phyloP scores from a whole-genome alignment of 37 sponge, comb jelly and placozoan genomes.

The Beroe forskalii region DNA sequence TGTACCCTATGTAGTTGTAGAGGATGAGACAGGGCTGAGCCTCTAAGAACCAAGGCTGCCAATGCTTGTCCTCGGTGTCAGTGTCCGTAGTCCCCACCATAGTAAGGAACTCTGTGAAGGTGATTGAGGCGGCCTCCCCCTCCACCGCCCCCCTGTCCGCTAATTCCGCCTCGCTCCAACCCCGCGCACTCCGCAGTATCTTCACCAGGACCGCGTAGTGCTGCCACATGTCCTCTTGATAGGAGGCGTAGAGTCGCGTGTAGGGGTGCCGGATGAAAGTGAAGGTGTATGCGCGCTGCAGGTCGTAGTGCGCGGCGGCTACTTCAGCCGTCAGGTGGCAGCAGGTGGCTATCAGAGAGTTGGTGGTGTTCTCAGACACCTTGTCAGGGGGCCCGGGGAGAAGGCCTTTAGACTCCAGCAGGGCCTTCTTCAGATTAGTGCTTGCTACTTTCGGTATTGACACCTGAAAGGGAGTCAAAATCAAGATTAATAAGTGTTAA shows the following conservation, averaged over 20 bases:
- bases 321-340: background rate
- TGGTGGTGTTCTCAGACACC: too few relatives aligned
- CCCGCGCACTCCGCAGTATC: constrained; percentile 10
- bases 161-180: background rate
- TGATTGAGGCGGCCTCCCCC: background rate
- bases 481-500: too few relatives aligned
- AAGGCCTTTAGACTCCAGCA: background rate
- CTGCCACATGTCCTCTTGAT: constrained; percentile 21
- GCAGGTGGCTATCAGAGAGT: background rate
- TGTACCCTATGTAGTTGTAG: constrained; percentile 26
- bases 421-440: background rate
- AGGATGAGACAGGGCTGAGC: background rate
- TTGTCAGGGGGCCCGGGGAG: background rate
- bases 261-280: constrained; percentile 60
- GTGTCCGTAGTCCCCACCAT: background rate
- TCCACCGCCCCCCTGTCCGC: background rate
- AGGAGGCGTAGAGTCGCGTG: constrained; percentile 49
- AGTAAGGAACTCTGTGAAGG: constrained; percentile 21
- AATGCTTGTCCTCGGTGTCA: constrained; percentile 13
- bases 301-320: background rate
- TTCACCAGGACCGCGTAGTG: background rate
- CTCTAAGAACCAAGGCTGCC: constrained; percentile 41
- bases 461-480: too few relatives aligned
- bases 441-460: constrained; percentile 42
- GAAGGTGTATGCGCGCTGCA: constrained; percentile 60